Evolutionary conservation across 2,888 invertebrate species (phyloP).

Genomic region (Dromius quadrimaculatus): DNA sequence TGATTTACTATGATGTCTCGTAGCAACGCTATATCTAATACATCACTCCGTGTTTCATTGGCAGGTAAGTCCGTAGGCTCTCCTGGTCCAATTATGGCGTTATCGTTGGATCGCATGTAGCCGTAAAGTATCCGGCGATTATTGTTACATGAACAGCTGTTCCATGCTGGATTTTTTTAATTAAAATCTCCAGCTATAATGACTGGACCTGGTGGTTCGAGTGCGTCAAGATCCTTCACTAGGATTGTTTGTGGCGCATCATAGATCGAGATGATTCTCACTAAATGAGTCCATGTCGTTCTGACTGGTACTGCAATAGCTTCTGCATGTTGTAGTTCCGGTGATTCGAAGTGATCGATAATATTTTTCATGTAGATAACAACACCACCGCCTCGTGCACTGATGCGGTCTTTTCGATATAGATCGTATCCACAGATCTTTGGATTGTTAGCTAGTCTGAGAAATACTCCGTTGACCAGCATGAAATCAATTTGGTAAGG

Average conservation of each 20-base stretch:
- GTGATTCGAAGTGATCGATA: slow-evolving; percentile 32
- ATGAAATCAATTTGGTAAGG: slow-evolving; percentile 50
- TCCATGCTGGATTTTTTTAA: not conserved
- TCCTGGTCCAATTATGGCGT: not conserved
- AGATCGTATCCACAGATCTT: slow-evolving; percentile 45
- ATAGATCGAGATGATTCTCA: not conserved
- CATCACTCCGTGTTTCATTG: not conserved
- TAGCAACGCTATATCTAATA: not conserved
- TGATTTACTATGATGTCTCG: not conserved
- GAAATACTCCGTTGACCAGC: slow-evolving; percentile 49
- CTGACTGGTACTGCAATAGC: not conserved
- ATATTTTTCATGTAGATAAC: slow-evolving; percentile 46
- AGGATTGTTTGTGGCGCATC: not conserved
- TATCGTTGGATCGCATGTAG: not conserved
- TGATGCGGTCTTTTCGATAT: slow-evolving; percentile 46
- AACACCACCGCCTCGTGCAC: slow-evolving; percentile 48
- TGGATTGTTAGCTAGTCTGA: slow-evolving; percentile 26
- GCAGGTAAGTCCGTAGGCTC: not conserved
- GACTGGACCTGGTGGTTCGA: not conserved
- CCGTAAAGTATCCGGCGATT: not conserved
- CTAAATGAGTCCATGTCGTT: not conserved
- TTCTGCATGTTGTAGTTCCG: slow-evolving; percentile 24
- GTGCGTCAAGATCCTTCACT: not conserved
- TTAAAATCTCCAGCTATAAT: slow-evolving; percentile 4
- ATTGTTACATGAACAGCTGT: not conserved